Evolutionary conservation across 64 coral and sea anemone species (phyloP), one percentile per base, ranked within the genome.

Genomic region (Stylophora pistillata): DNA sequence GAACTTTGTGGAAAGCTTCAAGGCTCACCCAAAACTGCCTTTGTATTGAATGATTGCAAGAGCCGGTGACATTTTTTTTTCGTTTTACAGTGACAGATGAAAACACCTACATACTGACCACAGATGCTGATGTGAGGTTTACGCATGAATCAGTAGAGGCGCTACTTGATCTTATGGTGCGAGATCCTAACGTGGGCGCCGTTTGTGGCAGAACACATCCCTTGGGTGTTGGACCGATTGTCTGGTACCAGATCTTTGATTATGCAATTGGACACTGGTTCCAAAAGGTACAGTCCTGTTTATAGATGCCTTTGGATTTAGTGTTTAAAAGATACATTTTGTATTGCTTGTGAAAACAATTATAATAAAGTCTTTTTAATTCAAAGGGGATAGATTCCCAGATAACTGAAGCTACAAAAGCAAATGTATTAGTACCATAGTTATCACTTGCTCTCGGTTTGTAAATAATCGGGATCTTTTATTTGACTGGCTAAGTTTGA

Each of bases 261-360:
- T 98, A 98, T 56, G 96, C 96, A 5, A 98, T 98, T 37, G 96
- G 96, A 15, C 96, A 98, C 80, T 98, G 96, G 96, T 92, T 98
- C 58, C 96, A 94, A 77, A 98, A 98, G 92, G 96, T 98, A 94
- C 10, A 55, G 2, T 16, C 17, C 58, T 60, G 13, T 60, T 60
- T 15, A 60, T 18, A 18, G 4, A 60, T 18, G 13, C 58, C 58
- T 41, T 26, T 4, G 28, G n/a, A n/a, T n/a, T n/a, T n/a, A n/a
- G n/a, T n/a, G n/a, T n/a, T n/a, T n/a, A n/a, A n/a, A n/a, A n/a
- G n/a, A n/a, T n/a, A n/a, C n/a, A n/a, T n/a, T n/a, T n/a, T n/a
- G n/a, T n/a, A n/a, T n/a, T n/a, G n/a, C n/a, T n/a, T n/a, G n/a
- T n/a, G n/a, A n/a, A n/a, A n/a, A n/a, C n/a, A n/a, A n/a, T n/a